Evolutionary conservation across 1,140 invertebrate genomes (phyloP).

Genomic region (Paraescarpia echinospica): DNA sequence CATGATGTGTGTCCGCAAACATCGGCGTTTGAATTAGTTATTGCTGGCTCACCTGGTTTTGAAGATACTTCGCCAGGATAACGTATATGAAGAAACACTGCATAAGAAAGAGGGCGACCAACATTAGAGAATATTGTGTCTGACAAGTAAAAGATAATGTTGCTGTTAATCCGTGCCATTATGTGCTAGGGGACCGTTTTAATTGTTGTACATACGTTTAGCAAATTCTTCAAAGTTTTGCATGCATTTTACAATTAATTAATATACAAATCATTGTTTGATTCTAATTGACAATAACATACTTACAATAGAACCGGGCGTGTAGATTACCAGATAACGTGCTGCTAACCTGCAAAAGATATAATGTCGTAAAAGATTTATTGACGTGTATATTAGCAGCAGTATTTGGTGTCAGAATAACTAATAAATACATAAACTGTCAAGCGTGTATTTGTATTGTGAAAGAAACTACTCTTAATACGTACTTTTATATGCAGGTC

Average conservation of each 20-base stretch:
- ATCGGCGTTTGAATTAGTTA: too few relatives aligned
- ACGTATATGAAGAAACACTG: not conserved
- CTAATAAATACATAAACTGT: not conserved
- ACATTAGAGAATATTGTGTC: not conserved
- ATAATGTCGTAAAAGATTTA: not conserved
- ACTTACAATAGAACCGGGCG: slow-evolving; percentile 25
- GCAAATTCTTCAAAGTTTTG: not conserved
- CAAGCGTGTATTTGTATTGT: not conserved
- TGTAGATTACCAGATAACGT: slow-evolving; percentile 20
- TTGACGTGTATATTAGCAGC: not conserved
- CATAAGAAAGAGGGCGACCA: not conserved
- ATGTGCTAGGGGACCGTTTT: not conserved
- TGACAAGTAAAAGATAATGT: not conserved
- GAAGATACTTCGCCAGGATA: not conserved
- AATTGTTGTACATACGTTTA: too few relatives aligned
- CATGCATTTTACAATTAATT: not conserved
- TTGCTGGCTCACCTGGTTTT: not conserved
- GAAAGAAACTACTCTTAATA: not conserved
- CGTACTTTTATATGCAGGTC: too few relatives aligned
- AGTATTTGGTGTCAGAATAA: not conserved
- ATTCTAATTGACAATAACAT: not conserved
- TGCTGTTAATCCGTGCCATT: not conserved
- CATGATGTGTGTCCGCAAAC: too few relatives aligned
- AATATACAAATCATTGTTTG: not conserved
- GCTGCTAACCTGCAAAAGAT: slow-evolving; percentile 4